These are phyloP conservation scores for Artibeus lituratus DNA, from an alignment of 2,797 vertebrate species.

Conservation along the genomic window DNA sequence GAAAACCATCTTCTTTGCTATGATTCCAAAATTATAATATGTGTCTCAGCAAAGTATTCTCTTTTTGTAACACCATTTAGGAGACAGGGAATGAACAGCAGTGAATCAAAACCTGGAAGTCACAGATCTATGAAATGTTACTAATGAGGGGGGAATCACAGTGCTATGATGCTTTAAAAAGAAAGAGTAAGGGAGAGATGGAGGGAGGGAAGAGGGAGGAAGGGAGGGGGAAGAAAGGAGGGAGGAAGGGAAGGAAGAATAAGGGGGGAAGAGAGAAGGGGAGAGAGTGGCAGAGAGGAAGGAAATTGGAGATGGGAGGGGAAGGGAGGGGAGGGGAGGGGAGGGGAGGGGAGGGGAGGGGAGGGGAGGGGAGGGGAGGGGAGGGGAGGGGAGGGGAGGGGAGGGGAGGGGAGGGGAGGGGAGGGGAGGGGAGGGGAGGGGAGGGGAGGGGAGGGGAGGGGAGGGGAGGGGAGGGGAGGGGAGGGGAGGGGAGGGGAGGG, in stretches of 20 bases:
- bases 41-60: not conserved
- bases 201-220: no score
- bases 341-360: no score
- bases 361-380: no score
- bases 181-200: no score
- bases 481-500: no score
- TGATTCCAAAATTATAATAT: not conserved
- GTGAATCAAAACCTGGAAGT: not conserved
- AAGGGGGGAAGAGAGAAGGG: not conserved
- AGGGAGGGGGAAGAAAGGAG: no score
- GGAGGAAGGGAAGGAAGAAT: no score
- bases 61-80: not conserved
- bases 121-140: not conserved
- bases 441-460: rapidly evolving
- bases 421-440: no score
- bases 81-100: not conserved
- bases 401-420: not conserved
- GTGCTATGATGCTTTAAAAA: not conserved
- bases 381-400: no score
- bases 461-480: no score
- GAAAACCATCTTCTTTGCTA: not conserved
- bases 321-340: no score
- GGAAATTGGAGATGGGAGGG: not conserved
- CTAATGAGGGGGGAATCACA: not conserved
- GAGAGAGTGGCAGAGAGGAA: rapidly evolving